Evolutionary conservation across 1,140 invertebrate species (phyloP).

Genomic region (Epicauta chinensis): DNA sequence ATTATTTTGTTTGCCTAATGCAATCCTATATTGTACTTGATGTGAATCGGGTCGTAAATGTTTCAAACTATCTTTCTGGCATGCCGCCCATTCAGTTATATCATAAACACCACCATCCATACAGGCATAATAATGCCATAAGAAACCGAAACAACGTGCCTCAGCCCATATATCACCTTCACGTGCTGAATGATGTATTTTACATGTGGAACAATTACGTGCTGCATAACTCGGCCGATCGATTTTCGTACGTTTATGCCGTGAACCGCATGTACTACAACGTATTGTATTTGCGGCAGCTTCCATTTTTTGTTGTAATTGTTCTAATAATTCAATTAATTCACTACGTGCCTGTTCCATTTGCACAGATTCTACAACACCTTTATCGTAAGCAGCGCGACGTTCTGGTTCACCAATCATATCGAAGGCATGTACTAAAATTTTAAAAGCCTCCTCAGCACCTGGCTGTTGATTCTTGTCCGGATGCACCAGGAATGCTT

Average conservation of each 20-base stretch:
- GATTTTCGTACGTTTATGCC: conserved; percentile 78
- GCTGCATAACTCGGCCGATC: conserved; percentile 84
- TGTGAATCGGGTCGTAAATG: conserved; percentile 81
- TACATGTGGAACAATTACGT: conserved; percentile 81
- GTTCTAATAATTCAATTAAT: conserved; percentile 71
- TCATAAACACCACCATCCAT: conserved; percentile 93
- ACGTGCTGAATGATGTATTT: conserved; percentile 84
- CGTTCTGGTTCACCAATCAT: conserved; percentile 81
- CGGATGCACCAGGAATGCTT: conserved; percentile 90
- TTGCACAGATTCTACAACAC: conserved; percentile 65
- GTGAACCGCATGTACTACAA: conserved; percentile 85
- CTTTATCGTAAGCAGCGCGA: conserved; percentile 40
- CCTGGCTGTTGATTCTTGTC: conserved; percentile 92
- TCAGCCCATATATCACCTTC: conserved; percentile 98
- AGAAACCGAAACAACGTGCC: conserved; percentile 75
- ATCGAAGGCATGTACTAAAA: conserved; percentile 89
- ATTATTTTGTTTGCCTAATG: conserved; percentile 55
- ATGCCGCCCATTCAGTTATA: conserved; percentile 93
- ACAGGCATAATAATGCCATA: conserved; percentile 93
- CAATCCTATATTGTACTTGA: conserved; percentile 86
- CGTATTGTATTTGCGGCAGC: conserved; percentile 84
- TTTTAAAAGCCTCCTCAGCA: conserved; percentile 94
- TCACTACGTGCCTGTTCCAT: conserved; percentile 80
- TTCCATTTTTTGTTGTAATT: conserved; percentile 89
- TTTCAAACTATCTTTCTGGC: conserved; percentile 77